Conservation (phyloP, 1,140 invertebrate species). For the Sipha flava region DNA sequence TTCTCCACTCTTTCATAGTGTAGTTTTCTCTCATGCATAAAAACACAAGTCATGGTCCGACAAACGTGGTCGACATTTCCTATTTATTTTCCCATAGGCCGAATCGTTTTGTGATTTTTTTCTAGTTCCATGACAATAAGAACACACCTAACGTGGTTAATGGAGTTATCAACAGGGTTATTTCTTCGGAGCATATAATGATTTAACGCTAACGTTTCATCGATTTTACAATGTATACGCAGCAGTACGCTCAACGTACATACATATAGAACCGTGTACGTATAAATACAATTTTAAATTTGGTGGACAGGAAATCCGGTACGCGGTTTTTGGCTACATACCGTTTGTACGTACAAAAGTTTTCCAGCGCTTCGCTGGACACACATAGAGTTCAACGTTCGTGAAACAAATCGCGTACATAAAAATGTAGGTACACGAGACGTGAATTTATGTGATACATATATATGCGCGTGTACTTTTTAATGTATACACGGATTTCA, state of each 20-base stretch:
- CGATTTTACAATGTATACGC: background rate
- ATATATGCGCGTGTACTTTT: no score
- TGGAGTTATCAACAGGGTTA: background rate
- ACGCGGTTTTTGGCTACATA: background rate
- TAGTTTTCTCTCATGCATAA: constrained; percentile 26
- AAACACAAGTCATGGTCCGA: constrained; percentile 28
- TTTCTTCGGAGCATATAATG: background rate
- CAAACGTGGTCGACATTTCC: constrained; percentile 16
- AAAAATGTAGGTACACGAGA: background rate
- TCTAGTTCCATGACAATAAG: background rate
- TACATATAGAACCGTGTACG: background rate
- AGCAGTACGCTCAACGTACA: background rate
- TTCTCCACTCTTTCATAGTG: background rate
- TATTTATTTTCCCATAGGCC: constrained; percentile 28
- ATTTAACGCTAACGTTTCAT: background rate
- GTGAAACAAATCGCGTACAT: no score
- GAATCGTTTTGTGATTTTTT: constrained; percentile 27
- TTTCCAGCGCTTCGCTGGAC: background rate
- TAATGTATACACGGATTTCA: no score
- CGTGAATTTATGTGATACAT: no score
- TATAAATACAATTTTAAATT: background rate
- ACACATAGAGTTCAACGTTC: background rate
- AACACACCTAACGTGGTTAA: background rate
- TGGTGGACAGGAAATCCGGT: constrained; percentile 17
- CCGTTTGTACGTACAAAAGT: background rate